phyloP scores from a whole-genome alignment of 1,140 invertebrate genomes.

The Phenacoccus solenopsis region DNA sequence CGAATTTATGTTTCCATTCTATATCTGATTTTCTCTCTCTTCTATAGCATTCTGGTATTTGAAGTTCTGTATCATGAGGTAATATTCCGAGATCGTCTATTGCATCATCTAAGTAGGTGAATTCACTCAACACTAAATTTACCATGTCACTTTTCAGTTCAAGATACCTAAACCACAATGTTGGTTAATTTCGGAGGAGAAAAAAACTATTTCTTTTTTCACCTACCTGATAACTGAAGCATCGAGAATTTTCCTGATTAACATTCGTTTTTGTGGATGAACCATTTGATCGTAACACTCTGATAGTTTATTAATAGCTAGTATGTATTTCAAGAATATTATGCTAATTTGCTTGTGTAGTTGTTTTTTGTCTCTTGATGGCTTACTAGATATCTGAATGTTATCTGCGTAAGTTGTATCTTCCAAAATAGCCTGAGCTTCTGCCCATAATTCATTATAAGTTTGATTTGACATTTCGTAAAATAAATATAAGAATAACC shows the following conservation, averaged over 20 bases:
- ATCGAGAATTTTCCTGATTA: conserved; percentile 67
- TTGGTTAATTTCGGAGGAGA: no score
- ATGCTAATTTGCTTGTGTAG: conserved; percentile 43
- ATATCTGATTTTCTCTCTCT: conserved; percentile 51
- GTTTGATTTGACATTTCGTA: conserved; percentile 60
- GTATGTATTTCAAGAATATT: conserved; percentile 66
- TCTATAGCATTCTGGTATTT: conserved; percentile 53
- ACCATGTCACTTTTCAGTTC: conserved; percentile 75
- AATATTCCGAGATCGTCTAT: conserved; percentile 43
- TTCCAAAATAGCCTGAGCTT: conserved; percentile 47
- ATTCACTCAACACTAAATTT: conserved; percentile 70
- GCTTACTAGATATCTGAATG: conserved; percentile 44
- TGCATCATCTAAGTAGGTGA: conserved; percentile 72
- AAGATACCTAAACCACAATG: conserved; percentile 46
- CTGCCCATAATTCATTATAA: conserved; percentile 52
- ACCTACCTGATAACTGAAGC: conserved; percentile 44
- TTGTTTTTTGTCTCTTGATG: conserved; percentile 44
- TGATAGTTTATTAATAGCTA: conserved; percentile 59
- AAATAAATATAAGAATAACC: background rate
- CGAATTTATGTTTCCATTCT: conserved; percentile 42
- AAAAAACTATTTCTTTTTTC: no score
- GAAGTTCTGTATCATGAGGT: conserved; percentile 34
- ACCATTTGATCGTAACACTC: conserved; percentile 78
- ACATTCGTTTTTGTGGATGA: conserved; percentile 78
- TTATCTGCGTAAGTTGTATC: conserved; percentile 49